These are phyloP conservation scores for Etheostoma cragini DNA, from an alignment of 2,113 vertebrate genomes.

Conservation along the genomic window DNA sequence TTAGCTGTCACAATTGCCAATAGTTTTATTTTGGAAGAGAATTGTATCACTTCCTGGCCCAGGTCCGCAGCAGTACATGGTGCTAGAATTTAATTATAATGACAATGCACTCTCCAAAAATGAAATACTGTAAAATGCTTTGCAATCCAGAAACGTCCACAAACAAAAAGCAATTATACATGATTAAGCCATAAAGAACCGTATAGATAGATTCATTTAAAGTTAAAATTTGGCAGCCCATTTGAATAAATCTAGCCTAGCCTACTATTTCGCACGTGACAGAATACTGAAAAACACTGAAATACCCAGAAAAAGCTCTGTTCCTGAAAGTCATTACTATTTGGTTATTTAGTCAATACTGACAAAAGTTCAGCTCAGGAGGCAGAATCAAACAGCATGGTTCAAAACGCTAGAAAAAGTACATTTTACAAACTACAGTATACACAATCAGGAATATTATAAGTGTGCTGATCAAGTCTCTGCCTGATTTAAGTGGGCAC, in stretches of 20 bases:
- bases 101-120: constrained; percentile 49
- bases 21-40: constrained; percentile 53
- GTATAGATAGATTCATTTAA: not conserved
- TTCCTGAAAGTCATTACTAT: not conserved
- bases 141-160: not conserved
- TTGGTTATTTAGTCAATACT: not conserved
- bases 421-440: not conserved
- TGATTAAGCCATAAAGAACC: not conserved
- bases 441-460: not conserved
- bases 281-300: not conserved
- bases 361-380: not conserved
- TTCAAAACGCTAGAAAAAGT: not conserved
- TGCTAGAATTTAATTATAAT: constrained; percentile 44
- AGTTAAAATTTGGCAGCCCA: not conserved
- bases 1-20: not conserved
- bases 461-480: not conserved
- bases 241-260: not conserved
- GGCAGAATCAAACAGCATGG: not conserved
- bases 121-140: not conserved
- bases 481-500: too few species aligned
- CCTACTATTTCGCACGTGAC: not conserved
- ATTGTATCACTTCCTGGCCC: not conserved
- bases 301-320: not conserved
- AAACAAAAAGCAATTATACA: not conserved
- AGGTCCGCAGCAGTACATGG: not conserved